Evolutionary conservation across 2,113 vertebrate species (phyloP).

Genomic region (Bubo blakistoni): DNA sequence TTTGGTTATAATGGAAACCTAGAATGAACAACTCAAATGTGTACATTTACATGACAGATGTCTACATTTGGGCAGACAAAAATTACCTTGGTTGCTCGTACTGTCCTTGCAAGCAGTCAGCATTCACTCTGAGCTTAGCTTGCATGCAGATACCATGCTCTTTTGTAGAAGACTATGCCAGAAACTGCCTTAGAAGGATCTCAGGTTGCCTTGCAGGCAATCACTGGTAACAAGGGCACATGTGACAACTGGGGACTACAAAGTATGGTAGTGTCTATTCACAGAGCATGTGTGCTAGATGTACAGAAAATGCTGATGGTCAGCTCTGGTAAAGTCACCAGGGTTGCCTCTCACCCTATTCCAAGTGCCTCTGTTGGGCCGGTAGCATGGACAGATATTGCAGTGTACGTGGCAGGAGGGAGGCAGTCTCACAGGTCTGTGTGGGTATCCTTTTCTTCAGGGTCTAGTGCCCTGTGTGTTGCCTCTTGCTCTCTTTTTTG

Average conservation of each 20-base stretch:
- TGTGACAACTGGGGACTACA: background rate
- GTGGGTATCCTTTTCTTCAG: background rate
- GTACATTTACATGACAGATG: background rate
- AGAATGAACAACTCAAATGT: background rate
- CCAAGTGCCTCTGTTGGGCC: background rate
- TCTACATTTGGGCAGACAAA: background rate
- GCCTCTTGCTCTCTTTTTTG: background rate
- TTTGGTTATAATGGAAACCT: background rate
- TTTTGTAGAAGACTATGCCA: background rate
- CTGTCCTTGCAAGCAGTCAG: background rate
- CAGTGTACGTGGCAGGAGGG: background rate
- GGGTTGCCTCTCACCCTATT: rapidly evolving
- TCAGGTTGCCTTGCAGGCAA: background rate
- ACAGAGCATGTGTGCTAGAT: background rate
- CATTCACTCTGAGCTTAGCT: background rate
- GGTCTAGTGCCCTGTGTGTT: background rate
- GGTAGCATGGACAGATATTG: background rate
- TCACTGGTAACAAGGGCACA: background rate
- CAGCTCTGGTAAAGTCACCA: background rate
- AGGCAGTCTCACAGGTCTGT: background rate
- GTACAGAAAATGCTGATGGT: background rate
- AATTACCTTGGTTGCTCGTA: background rate
- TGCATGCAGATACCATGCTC: background rate
- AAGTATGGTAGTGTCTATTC: background rate
- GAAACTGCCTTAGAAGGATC: background rate